phyloP scores from a whole-genome alignment of 1,140 invertebrate species.

The Dolichoris vasculosae region DNA sequence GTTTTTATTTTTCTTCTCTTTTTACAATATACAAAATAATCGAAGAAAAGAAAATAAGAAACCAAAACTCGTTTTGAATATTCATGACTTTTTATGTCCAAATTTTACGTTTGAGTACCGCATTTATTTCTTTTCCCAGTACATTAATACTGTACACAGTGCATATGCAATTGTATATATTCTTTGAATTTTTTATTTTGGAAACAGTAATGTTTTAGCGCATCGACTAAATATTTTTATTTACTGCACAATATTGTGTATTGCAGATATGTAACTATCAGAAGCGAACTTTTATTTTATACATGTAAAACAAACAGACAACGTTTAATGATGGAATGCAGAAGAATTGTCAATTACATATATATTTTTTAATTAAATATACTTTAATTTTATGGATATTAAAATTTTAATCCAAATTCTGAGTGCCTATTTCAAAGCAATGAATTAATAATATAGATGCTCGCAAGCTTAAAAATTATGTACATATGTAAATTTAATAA shows the following conservation, averaged over 20 bases:
- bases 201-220: neutral
- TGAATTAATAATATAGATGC: too few relatives aligned
- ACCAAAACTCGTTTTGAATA: neutral
- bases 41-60: neutral
- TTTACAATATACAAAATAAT: neutral
- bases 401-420: too few relatives aligned
- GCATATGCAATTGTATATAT: neutral
- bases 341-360: too few relatives aligned
- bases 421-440: too few relatives aligned
- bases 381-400: too few relatives aligned
- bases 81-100: neutral
- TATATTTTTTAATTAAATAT: too few relatives aligned
- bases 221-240: neutral
- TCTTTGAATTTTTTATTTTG: conserved; percentile 1
- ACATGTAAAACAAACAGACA: too few relatives aligned
- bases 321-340: too few relatives aligned
- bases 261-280: neutral
- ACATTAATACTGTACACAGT: neutral
- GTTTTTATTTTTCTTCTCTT: neutral
- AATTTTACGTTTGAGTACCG: neutral
- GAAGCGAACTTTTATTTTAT: neutral
- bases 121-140: neutral
- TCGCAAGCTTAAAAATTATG: too few relatives aligned
- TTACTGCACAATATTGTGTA: neutral
- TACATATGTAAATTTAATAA: too few relatives aligned